A percentile compares a stretch with the other conserved stretches of the same genome.
Conservation (phyloP, 1,140 invertebrate species). For the Drosophila bocqueti region DNA sequence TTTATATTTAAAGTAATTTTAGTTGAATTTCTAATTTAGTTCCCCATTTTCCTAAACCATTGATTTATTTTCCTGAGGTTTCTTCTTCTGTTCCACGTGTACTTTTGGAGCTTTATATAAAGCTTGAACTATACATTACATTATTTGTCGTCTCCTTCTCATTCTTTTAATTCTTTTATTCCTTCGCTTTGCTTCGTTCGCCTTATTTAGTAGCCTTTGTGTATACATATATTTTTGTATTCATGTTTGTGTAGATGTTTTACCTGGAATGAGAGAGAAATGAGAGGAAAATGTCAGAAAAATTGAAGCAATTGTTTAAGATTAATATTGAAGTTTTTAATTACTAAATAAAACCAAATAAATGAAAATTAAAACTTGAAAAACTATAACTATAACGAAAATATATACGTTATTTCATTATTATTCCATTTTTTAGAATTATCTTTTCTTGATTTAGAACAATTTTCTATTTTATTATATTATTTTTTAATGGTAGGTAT, state of each 20-base stretch:
- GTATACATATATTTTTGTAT: not conserved
- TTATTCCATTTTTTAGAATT: no score
- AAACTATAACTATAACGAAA: no score
- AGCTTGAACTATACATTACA: not conserved
- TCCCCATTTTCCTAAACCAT: not conserved
- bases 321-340: not conserved
- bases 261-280: conserved; percentile 58
- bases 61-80: not conserved
- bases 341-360: not conserved
- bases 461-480: no score
- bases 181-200: not conserved
- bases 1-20: not conserved
- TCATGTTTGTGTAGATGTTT: conserved; percentile 39
- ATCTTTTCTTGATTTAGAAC: no score
- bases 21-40: not conserved
- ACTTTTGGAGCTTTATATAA: not conserved
- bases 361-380: not conserved
- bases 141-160: conserved; percentile 5
- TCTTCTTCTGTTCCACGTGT: not conserved
- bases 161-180: not conserved
- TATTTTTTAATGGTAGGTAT: no score
- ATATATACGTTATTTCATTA: no score
- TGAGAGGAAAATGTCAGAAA: not conserved
- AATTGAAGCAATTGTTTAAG: conserved; percentile 22
- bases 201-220: not conserved